These are phyloP conservation scores for Campylomormyrus numenius DNA, from an alignment of 2,113 vertebrate genomes.

Conservation along the genomic window DNA sequence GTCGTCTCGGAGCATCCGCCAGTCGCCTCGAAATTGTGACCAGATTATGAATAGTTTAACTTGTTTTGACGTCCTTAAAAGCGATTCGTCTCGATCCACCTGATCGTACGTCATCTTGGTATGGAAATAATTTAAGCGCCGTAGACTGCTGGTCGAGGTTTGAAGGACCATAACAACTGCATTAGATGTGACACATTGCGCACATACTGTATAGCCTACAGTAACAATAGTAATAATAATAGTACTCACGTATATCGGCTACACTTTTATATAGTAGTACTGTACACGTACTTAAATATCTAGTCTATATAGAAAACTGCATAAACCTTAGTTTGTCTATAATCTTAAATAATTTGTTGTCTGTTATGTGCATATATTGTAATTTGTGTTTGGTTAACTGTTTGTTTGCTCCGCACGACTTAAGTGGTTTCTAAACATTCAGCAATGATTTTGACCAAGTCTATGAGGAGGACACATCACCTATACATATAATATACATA, in stretches of 20 bases:
- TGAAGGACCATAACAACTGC: not conserved
- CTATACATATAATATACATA: not conserved
- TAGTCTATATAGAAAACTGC: not conserved
- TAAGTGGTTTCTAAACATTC: not conserved
- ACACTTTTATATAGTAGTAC: not conserved
- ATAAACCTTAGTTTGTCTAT: not conserved
- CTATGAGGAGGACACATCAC: not conserved
- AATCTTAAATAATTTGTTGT: not conserved
- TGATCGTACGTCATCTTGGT: not conserved
- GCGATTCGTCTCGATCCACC: conserved; percentile 19
- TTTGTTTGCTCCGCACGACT: not conserved
- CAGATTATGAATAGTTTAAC: not conserved
- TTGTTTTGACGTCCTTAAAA: not conserved
- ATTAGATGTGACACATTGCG: not conserved
- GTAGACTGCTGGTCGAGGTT: not conserved
- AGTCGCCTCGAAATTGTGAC: not conserved
- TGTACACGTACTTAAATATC: not conserved
- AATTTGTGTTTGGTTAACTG: not conserved
- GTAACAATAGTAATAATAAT: not conserved
- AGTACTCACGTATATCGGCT: not conserved
- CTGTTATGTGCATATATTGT: not conserved
- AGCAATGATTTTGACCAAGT: not conserved
- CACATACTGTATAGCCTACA: not conserved
- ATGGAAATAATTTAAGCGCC: not conserved
- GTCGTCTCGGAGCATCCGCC: not conserved